Conservation (phyloP, 2,797 vertebrate genomes). For the Pseudomugil tenellus region DNA sequence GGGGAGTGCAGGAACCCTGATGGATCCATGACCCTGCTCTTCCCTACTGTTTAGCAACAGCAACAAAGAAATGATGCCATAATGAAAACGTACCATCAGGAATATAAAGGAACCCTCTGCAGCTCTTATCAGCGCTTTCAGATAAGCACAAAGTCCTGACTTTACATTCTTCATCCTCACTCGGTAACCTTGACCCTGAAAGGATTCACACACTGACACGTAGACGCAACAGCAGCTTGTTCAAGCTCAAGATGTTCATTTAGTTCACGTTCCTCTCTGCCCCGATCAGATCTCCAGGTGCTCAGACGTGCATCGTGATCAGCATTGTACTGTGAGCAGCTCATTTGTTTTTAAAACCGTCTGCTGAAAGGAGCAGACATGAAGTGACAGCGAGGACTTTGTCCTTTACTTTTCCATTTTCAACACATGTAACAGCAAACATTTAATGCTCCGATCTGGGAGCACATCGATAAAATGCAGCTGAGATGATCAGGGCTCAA, state of each 20-base stretch:
- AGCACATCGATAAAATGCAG: not conserved
- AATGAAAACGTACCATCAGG: not conserved
- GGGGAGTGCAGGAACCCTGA: too few relatives aligned
- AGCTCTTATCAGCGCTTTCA: too few relatives aligned
- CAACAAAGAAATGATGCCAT: not conserved
- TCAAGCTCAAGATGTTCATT: constrained; percentile 31
- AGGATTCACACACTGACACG: constrained; percentile 8
- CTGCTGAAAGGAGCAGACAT: not conserved
- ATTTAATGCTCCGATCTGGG: not conserved
- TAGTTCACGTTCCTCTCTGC: constrained; percentile 13
- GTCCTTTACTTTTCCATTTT: not conserved
- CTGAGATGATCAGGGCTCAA: constrained; percentile 12
- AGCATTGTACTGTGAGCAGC: not conserved
- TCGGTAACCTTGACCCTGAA: constrained; percentile 21
- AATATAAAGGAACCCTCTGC: not conserved
- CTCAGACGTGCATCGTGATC: constrained; percentile 8
- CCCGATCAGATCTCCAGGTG: constrained; percentile 23
- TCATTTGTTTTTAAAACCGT: constrained; percentile 15
- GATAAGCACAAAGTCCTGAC: too few relatives aligned
- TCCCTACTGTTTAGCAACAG: not conserved
- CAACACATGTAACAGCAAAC: constrained; percentile 9
- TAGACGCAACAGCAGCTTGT: constrained; percentile 26
- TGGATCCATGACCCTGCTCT: too few relatives aligned
- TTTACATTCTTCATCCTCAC: constrained; percentile 11
- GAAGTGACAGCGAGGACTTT: constrained; percentile 4